Base-by-base conservation (phyloP, 2,888 invertebrate species). In the Rhorus exstirpatorius region DNA sequence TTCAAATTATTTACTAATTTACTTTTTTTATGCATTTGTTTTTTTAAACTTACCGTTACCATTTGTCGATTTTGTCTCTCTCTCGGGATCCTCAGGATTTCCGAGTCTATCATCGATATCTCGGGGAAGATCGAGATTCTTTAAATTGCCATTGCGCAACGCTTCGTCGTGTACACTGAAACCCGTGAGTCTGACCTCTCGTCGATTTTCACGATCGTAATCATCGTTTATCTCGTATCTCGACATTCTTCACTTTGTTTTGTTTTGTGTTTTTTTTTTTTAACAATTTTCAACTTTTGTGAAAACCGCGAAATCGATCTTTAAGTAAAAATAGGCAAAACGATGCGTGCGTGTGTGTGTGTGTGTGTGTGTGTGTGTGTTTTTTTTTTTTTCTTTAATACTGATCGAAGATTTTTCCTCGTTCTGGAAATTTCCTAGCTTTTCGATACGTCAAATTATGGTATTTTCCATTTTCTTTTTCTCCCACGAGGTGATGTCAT, bases 151-250 rank as follows among this genome's bases (percentile, higher is more conserved):
- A 61, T 80, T 85, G 1, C 85, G 85, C 61, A 85, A 81, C 17
- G 86, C 81, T 19, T 88, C 89, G 58, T 90, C 90, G 67, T 77
- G 31, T 38, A 61, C 19, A 72, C 83, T 89, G 85, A 90, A 92
- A 24, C 92, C 90, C 12, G 91, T 89, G 35, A 92, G 87, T 63
- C 87, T 89, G 55, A 92, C 90, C 65, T 91, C 89, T 31, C 86
- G 87, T 49, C 85, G 85, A 38, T 87, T 88, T 75, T 90, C 90
- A 46, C 86, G 78, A 74, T 89, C 88, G 81, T 83, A 85, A 14
- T 89, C 89, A 65, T 89, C 86, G 79, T 91, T 91, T 12, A 92
- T 85, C 75, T 90, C 90, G 87, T 92, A 92, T 70, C 85, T 90
- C 35, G 91, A 86, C 91, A 91, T n/a, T n/a, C n/a, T n/a, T n/a